These are phyloP conservation scores for Clytia hemisphaerica DNA, from an alignment of 30 jellyfish, hydroid and myxozoan genomes.

Conservation along the genomic window DNA sequence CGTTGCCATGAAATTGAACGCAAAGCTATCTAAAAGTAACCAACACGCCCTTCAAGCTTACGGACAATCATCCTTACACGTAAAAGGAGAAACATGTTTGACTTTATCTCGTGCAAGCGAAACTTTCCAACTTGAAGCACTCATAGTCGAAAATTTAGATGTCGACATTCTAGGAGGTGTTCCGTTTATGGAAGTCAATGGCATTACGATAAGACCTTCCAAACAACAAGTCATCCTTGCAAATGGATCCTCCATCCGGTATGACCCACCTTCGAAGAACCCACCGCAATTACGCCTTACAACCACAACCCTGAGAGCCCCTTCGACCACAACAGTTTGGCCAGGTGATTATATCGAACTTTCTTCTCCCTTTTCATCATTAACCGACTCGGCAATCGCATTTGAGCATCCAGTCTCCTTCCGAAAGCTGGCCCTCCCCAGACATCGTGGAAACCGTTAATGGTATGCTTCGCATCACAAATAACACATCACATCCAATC, in stretches of 20 bases:
- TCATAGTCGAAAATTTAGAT: neutral
- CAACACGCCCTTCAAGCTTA: constrained; percentile 24
- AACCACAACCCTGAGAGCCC: neutral
- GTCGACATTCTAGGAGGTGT: constrained; percentile 4
- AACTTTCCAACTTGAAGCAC: constrained; percentile 1
- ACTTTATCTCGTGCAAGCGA: neutral
- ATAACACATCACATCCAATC: too few species aligned
- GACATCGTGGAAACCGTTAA: neutral
- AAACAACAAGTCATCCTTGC: neutral
- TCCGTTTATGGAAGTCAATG: neutral
- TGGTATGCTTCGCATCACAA: neutral
- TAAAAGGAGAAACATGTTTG: neutral
- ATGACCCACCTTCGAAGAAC: neutral
- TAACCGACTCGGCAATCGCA: neutral
- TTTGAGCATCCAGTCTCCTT: neutral
- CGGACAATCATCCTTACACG: constrained; percentile 18
- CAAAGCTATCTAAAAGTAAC: neutral
- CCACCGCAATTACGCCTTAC: neutral
- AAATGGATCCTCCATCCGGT: neutral
- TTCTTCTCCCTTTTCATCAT: neutral
- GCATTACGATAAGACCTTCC: neutral
- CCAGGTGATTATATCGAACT: constrained; percentile 6
- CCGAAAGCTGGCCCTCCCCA: constrained; percentile 4
- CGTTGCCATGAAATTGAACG: neutral
- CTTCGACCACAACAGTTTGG: neutral